These are phyloP conservation scores for Brachypodius melanocephalos DNA, from an alignment of 2,113 vertebrate genomes.

Conservation along the genomic window DNA sequence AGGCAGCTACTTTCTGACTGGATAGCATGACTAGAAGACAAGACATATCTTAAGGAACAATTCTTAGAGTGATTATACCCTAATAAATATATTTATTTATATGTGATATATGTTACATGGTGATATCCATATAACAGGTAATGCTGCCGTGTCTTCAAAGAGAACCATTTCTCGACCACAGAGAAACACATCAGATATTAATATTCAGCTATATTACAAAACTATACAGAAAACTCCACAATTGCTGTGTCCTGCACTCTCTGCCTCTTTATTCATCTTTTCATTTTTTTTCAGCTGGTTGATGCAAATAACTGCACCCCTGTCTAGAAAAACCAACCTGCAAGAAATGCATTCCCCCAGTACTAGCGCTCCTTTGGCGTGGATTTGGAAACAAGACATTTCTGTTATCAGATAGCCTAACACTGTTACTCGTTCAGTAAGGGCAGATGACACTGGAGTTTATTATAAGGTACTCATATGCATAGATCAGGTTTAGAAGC, in stretches of 20 bases:
- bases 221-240: not conserved
- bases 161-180: not conserved
- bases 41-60: not conserved
- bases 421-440: not conserved
- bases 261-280: not conserved
- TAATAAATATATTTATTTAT: not conserved
- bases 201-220: not conserved
- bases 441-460: not conserved
- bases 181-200: not conserved
- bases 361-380: not conserved
- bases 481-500: not conserved
- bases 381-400: not conserved
- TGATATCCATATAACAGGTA: not conserved
- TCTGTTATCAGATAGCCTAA: not conserved
- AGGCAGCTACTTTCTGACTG: not conserved
- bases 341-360: not conserved
- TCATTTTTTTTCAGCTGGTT: not conserved
- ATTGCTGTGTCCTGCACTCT: not conserved
- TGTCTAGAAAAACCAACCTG: not conserved
- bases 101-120: not conserved
- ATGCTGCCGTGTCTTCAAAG: not conserved
- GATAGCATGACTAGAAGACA: not conserved
- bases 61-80: not conserved
- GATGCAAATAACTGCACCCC: not conserved
- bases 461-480: not conserved